Evolutionary conservation across 2,113 vertebrate genomes (phyloP).

Genomic region (Clarias batrachus): DNA sequence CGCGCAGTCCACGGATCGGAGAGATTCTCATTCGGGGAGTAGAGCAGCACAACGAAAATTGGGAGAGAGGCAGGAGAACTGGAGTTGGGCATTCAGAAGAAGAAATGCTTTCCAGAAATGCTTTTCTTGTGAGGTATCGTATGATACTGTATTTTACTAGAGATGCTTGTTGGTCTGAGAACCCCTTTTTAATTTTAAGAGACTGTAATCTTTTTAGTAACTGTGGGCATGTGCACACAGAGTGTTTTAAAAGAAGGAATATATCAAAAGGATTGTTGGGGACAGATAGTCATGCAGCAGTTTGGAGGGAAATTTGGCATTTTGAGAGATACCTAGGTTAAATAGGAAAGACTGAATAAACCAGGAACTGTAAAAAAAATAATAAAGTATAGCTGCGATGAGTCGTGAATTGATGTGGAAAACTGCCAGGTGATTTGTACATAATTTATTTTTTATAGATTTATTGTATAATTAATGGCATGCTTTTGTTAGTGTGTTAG

Average conservation of each 20-base stretch:
- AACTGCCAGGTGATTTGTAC: no score
- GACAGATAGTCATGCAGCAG: neutral
- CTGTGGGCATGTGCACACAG: slow-evolving; percentile 4
- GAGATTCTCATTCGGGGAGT: slow-evolving; percentile 34
- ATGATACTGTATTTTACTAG: neutral
- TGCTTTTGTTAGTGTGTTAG: neutral
- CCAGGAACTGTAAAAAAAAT: neutral
- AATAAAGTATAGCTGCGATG: neutral
- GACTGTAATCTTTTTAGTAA: neutral
- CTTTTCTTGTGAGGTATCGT: slow-evolving; percentile 42
- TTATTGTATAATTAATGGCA: neutral
- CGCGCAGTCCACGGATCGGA: neutral
- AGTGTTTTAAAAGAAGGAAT: slow-evolving; percentile 38
- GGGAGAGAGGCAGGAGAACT: slow-evolving; percentile 33
- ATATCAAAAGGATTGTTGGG: slow-evolving; percentile 31
- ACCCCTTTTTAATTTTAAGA: slow-evolving; percentile 8
- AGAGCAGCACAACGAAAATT: slow-evolving; percentile 34
- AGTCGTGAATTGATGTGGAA: neutral
- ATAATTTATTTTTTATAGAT: neutral
- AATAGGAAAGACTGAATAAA: neutral
- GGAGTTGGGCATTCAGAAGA: slow-evolving; percentile 35
- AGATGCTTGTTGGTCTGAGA: neutral
- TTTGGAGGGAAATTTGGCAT: neutral
- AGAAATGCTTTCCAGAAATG: slow-evolving; percentile 25
- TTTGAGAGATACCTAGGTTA: neutral